Base-by-base conservation (phyloP, 1,140 invertebrate species). In the Dryas iulia region DNA sequence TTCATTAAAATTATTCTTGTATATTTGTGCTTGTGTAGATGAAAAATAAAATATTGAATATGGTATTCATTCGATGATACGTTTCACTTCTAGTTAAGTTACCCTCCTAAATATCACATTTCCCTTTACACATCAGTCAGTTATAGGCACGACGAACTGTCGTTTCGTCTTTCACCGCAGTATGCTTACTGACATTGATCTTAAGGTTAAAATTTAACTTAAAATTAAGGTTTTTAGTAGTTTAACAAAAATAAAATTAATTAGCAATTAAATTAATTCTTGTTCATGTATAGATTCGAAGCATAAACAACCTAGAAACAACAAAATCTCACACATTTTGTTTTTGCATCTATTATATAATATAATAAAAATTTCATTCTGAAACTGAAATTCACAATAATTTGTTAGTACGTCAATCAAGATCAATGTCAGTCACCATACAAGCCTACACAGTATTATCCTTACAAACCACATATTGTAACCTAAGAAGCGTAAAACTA, bases 121-220 rank as follows among this genome's bases (percentile, higher is more conserved):
- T 83, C 77, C 76, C 77, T 74, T 76, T 78, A 81, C 78, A 84
- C 83, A 81, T 85, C 84, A 87, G 84, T 87, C 82, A 76, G 73
- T 71, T 69, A 68, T 39, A 53, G 59, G 59, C 54, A 25, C n/a
- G 21, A 12, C 12, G 53, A 47, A 7, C 6, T 21, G 10, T 47
- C 39, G 21, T 31, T 31, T 31, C 30, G 30, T 8, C 30, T 31
- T 31, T 10, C 3, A 47, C 39, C 33, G 35, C 8, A 47, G 14
- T 8, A 18, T 18, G 14, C 2, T 8, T 47, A 47, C 39, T 47
- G 39, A 8, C 39, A 47, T 2, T 47, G 39, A 47, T 47, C 39
- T 47, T 47, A 47, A 39, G 33, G 2, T 35, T n/a, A 35, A 35
- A 14, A 33, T 2, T 6, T 14, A n/a, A 35, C 5, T 35, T 35